phyloP scores from a whole-genome alignment of 2,113 vertebrate genomes.

The Tupaia tana region DNA sequence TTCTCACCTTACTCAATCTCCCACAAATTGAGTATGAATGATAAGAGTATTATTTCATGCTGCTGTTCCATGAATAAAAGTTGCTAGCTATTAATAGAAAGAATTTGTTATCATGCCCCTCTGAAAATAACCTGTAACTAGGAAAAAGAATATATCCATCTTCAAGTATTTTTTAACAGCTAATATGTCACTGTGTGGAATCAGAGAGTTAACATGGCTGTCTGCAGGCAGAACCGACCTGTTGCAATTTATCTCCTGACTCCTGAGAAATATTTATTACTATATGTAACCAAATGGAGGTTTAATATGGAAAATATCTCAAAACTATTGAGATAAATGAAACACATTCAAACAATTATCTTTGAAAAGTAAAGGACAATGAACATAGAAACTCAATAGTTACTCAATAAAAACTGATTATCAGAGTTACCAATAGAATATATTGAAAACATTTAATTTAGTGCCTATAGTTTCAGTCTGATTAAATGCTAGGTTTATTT shows the following conservation, averaged over 20 bases:
- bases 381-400: background rate
- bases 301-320: background rate
- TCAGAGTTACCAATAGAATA: background rate
- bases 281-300: background rate
- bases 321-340: background rate
- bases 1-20: constrained; percentile 66
- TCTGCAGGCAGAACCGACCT: background rate
- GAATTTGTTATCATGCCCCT: constrained; percentile 1
- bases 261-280: constrained; percentile 6
- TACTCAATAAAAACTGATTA: background rate
- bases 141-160: constrained; percentile 7
- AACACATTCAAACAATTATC: background rate
- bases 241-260: background rate
- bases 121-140: constrained; percentile 29
- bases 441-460: background rate
- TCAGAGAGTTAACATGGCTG: constrained; percentile 12
- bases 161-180: constrained; percentile 17
- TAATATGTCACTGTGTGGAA: constrained; percentile 39
- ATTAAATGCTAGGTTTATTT: background rate
- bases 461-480: background rate
- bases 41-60: constrained; percentile 51
- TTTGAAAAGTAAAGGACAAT: constrained; percentile 16
- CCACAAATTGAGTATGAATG: constrained; percentile 36
- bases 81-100: background rate
- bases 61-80: background rate